A percentile compares a stretch with the other conserved stretches of the same genome.
Conservation (phyloP, 1,140 invertebrate species). For the Kradibia gibbosae region DNA sequence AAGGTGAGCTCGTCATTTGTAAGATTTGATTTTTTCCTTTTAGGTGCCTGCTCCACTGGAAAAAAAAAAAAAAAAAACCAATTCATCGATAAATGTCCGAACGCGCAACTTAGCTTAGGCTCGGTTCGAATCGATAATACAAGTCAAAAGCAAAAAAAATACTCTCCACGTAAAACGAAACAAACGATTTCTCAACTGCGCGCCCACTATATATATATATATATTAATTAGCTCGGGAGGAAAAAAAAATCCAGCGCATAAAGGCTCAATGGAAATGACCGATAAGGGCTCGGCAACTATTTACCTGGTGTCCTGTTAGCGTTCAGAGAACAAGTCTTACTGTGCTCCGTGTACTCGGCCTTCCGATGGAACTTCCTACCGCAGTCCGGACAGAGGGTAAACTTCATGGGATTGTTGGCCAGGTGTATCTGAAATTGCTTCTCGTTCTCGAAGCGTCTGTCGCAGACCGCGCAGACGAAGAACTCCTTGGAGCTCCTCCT, state of each 20-base stretch:
- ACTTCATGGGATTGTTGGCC: conserved; percentile 48
- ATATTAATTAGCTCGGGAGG: too few species aligned
- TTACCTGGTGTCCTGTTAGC: conserved; percentile 6
- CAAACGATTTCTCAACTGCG: too few species aligned
- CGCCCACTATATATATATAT: too few species aligned
- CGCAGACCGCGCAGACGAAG: conserved; percentile 45
- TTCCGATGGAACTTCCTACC: conserved; percentile 49
- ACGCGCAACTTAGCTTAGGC: too few species aligned
- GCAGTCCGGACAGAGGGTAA: conserved; percentile 41
- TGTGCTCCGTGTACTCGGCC: conserved; percentile 49
- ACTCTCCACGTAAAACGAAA: too few species aligned
- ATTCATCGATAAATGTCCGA: background rate
- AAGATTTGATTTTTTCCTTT: conserved; percentile 27
- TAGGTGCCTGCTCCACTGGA: conserved; percentile 22
- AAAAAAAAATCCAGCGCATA: too few species aligned
- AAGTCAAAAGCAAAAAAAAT: too few species aligned
- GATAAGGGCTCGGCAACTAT: too few species aligned
- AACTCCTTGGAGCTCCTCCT: conserved; percentile 45
- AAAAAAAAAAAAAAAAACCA: conserved; percentile 9
- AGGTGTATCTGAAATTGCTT: conserved; percentile 45
- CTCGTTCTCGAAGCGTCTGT: conserved; percentile 46
- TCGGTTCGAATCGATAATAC: too few species aligned
- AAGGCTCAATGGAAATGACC: too few species aligned
- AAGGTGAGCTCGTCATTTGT: conserved; percentile 18
- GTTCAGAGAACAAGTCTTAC: conserved; percentile 40